These are phyloP conservation scores for Homarus americanus DNA, from an alignment of 1,140 invertebrate genomes.

Conservation along the genomic window DNA sequence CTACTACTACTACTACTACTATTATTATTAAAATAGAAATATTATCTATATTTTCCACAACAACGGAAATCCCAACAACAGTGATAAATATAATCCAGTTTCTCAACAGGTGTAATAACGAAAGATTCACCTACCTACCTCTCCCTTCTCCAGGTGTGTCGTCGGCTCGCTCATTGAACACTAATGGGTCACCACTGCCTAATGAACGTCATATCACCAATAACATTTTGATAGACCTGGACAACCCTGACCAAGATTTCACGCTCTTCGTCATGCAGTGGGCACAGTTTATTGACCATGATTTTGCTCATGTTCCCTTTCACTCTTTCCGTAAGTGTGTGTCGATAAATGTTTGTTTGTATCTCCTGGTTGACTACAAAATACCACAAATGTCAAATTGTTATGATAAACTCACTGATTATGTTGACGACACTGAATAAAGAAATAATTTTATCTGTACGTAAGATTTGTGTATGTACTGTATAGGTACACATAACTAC, in stretches of 20 bases:
- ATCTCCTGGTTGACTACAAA: too few species aligned
- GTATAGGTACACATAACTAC: too few species aligned
- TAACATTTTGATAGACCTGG: constrained; percentile 84
- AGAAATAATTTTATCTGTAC: too few species aligned
- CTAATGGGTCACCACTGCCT: constrained; percentile 82
- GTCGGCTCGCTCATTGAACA: constrained; percentile 81
- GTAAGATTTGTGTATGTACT: too few species aligned
- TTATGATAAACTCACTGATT: too few species aligned
- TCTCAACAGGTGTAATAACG: too few species aligned
- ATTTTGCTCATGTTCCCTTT: constrained; percentile 85
- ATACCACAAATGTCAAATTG: too few species aligned
- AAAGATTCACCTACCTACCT: not conserved
- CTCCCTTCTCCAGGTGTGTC: constrained; percentile 78
- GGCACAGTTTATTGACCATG: constrained; percentile 92
- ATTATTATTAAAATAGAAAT: not conserved
- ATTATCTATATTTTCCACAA: not conserved
- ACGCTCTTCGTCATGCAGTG: constrained; percentile 89
- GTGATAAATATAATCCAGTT: too few species aligned
- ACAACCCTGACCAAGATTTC: constrained; percentile 84
- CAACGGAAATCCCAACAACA: too few species aligned
- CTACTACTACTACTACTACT: not conserved
- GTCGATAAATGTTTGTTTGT: too few species aligned
- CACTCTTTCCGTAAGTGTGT: constrained; percentile 84
- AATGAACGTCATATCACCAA: constrained; percentile 85
- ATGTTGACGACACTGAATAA: too few species aligned